Evolutionary conservation across 2,888 invertebrate genomes (phyloP).

Genomic region (Latrodectus hesperus): DNA sequence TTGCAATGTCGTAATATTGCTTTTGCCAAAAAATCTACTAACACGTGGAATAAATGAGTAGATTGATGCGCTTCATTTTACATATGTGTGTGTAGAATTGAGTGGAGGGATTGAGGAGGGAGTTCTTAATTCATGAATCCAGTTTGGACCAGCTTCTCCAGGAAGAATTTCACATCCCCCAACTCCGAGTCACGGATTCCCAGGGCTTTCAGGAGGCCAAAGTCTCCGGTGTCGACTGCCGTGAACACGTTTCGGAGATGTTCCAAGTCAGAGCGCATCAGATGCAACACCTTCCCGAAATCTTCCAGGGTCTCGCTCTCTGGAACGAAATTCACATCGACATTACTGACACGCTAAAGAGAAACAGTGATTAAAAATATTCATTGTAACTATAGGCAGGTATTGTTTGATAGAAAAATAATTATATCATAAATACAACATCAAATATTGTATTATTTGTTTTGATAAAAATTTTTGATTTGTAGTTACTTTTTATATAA

Average conservation of each 20-base stretch:
- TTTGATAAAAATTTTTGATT: too few species aligned
- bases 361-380: too few species aligned
- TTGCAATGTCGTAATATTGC: slow-evolving; percentile 3
- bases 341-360: too few species aligned
- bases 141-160: slow-evolving; percentile 95
- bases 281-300: slow-evolving; percentile 89
- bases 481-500: too few species aligned
- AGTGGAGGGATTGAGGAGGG: slow-evolving; percentile 66
- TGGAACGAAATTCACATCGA: slow-evolving; percentile 74
- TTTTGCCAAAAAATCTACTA: not conserved
- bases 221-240: slow-evolving; percentile 95
- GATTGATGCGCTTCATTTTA: slow-evolving; percentile 40
- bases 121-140: slow-evolving; percentile 89
- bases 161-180: slow-evolving; percentile 96
- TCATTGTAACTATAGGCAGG: too few species aligned
- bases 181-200: slow-evolving; percentile 96
- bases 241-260: slow-evolving; percentile 95
- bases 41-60: slow-evolving; percentile 6
- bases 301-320: slow-evolving; percentile 97
- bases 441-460: too few species aligned
- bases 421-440: too few species aligned
- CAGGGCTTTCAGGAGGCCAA: slow-evolving; percentile 93
- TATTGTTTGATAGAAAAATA: too few species aligned
- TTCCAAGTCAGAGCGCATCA: slow-evolving; percentile 91
- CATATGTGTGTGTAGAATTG: slow-evolving; percentile 34